A percentile compares a stretch with the other conserved stretches of the same genome.
Conservation (phyloP, 2,113 vertebrate genomes). For the Menidia beryllina region DNA sequence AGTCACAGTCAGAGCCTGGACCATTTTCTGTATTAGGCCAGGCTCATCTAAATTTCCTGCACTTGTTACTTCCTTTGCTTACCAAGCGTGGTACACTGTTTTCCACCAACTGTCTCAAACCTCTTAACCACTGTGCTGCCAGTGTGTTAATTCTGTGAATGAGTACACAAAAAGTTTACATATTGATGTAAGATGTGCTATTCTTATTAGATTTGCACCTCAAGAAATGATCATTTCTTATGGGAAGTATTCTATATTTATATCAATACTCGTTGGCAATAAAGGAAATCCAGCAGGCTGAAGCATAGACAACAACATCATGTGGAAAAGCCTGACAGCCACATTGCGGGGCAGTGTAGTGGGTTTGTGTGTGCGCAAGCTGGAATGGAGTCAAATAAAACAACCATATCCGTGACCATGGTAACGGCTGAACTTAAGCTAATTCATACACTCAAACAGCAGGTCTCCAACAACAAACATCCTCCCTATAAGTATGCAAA, state of each 20-base stretch:
- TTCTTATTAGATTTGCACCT: not conserved
- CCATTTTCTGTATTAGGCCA: conserved; percentile 21
- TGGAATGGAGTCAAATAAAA: conserved; percentile 69
- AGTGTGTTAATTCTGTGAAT: conserved; percentile 30
- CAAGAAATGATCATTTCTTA: not conserved
- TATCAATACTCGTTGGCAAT: conserved; percentile 1
- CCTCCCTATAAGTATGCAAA: conserved; percentile 80
- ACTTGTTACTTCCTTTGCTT: conserved; percentile 35
- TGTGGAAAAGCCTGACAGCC: conserved; percentile 1
- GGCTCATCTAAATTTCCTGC: conserved; percentile 20
- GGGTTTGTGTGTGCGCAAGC: conserved; percentile 46
- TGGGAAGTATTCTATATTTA: conserved; percentile 14
- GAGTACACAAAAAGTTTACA: conserved; percentile 2
- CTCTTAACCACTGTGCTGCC: conserved; percentile 40
- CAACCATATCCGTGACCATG: conserved; percentile 76
- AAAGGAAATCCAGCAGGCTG: not conserved
- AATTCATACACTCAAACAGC: conserved; percentile 77
- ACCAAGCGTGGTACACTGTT: not conserved
- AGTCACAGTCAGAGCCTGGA: conserved; percentile 9
- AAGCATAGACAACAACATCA: conserved; percentile 8
- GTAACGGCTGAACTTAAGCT: conserved; percentile 72
- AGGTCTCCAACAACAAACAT: conserved; percentile 78
- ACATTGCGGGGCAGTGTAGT: conserved; percentile 22
- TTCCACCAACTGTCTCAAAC: conserved; percentile 19
- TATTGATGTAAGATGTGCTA: conserved; percentile 7